Base-by-base conservation (phyloP, 2,113 vertebrate species). In the Amblyopsis rosae region DNA sequence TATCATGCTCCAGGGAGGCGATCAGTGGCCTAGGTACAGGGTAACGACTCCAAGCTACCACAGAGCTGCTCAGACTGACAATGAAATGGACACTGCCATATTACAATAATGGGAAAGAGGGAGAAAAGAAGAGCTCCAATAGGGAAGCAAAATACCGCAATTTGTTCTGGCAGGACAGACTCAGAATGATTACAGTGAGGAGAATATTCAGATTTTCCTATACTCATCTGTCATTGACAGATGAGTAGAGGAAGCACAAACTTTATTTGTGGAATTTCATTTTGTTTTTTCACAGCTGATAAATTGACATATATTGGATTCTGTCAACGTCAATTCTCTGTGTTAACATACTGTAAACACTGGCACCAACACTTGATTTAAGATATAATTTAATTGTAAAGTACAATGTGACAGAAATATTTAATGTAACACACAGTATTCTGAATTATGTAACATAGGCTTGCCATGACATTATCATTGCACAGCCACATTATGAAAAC, bases 181-280 rank as follows among this genome's bases (percentile, higher is more conserved):
- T 76, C 86, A 85, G 88, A 90, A 84, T 56, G 53, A 87, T 92
- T 88, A 88, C 76, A 79, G 69, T n/a, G 67, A 82, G n/a, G 64
- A 72, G 71, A 87, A 84, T 41, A 6, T 41, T 26, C 26, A 26
- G 26, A 26, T 26, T 41, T 41, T 41, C 7, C 70, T 60, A 58
- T 65, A 71, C 76, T 79, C 75, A 69, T 85, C 72, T 73, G 71
- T 82, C 84, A 76, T 76, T 71, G 76, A 41, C 3, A 7, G 6
- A 41, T 41, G 3, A 5, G 35, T 41, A 5, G n/a, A n/a, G n/a
- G n/a, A n/a, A n/a, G 35, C 3, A 41, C 35, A 41, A 12, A 12
- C 49, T 50, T 13, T 50, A 13, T 50, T 11, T 50, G 51, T 26
- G 51, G n/a, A 54, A 15, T 6, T 15, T 54, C 51, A 17, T 54